phyloP scores from a whole-genome alignment of 2,797 vertebrate species.

The Synaphobranchus kaupii region DNA sequence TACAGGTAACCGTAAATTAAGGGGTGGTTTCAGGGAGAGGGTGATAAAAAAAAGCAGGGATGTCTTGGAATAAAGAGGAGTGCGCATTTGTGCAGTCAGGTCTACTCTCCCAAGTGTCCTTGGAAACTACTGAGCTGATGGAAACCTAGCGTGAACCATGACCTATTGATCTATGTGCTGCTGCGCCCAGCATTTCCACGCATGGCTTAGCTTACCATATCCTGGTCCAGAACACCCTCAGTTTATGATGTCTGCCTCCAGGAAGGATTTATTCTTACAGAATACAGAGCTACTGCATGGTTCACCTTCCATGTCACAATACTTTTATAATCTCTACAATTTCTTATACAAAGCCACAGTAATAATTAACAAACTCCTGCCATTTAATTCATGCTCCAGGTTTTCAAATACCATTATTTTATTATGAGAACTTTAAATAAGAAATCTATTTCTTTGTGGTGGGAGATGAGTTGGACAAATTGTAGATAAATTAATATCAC shows the following conservation, averaged over 20 bases:
- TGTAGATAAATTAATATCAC: background rate
- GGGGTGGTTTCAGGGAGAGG: background rate
- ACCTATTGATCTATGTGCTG: constrained; percentile 23
- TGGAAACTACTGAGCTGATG: constrained; percentile 13
- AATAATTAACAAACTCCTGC: background rate
- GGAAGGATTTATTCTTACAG: constrained; percentile 11
- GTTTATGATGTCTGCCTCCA: background rate
- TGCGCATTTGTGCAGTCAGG: background rate
- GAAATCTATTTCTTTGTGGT: background rate
- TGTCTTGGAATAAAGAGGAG: background rate
- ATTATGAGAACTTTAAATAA: background rate
- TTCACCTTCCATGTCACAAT: constrained; percentile 1
- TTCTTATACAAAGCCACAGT: background rate
- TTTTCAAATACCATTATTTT: background rate
- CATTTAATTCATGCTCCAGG: background rate
- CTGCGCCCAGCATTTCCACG: constrained; percentile 5
- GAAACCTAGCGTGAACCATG: constrained; percentile 13
- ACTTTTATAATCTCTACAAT: background rate
- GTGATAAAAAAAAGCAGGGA: background rate
- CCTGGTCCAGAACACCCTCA: background rate
- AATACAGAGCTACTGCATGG: background rate
- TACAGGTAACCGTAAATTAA: background rate
- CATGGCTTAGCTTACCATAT: constrained; percentile 9
- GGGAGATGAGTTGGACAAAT: background rate
- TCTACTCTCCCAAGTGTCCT: background rate